Percentiles rank a stretch among this genome's conserved stretches.
Conservation (phyloP, 1,140 invertebrate genomes). For the honey bee (Apis mellifera) region Amel_HAv3.1 CM009934.2:10843001-10843500, state of each 20-base stretch:
- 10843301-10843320: constrained; percentile 41
- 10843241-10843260: constrained; percentile 25
- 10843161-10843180: constrained; percentile 1
- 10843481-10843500: constrained; percentile 9
- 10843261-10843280: constrained; percentile 61
- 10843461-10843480: not conserved
- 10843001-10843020: constrained; percentile 54
- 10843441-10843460: not conserved
- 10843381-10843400: constrained; percentile 6
- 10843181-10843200: no score
- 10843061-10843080: constrained; percentile 57
- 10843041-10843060: no score
- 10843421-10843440: not conserved
- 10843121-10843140: not conserved
- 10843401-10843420: constrained; percentile 22
- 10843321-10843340: constrained; percentile 20
- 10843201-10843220: constrained; percentile 22
- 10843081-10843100: constrained; percentile 39
- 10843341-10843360: constrained; percentile 42
- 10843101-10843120: not conserved
- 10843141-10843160: not conserved
- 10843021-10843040: constrained; percentile 32
- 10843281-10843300: constrained; percentile 53
- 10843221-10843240: constrained; percentile 27
- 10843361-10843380: constrained; percentile 30